Conservation (phyloP, 2,888 invertebrate genomes). For the Choristoneura rosaceana region DNA sequence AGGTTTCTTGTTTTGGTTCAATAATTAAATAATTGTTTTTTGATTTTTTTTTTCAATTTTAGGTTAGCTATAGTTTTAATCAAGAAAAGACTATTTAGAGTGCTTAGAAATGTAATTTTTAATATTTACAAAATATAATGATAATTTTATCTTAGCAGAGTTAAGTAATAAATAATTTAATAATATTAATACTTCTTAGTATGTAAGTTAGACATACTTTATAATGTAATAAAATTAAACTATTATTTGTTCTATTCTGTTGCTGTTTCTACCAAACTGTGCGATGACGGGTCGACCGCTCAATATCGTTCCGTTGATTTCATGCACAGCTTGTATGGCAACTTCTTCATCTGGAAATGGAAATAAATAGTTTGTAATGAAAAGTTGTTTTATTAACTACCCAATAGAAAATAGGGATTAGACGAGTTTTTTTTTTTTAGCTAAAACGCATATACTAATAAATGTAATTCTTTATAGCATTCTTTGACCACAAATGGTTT, state of each 20-base stretch:
- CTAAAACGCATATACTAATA: no score
- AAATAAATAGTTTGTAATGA: constrained; percentile 31
- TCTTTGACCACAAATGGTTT: no score
- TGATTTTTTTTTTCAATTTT: not conserved
- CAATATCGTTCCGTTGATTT: constrained; percentile 81
- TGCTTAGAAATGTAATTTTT: constrained; percentile 36
- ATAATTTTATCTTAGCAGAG: constrained; percentile 27
- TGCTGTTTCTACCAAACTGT: constrained; percentile 69
- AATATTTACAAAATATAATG: constrained; percentile 39
- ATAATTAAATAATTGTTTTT: no score
- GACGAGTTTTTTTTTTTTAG: no score
- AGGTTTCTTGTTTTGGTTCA: no score
- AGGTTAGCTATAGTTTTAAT: not conserved
- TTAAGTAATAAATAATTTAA: constrained; percentile 43
- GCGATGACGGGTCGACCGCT: constrained; percentile 81
- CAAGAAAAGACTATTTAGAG: constrained; percentile 11
- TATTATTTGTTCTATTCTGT: constrained; percentile 54
- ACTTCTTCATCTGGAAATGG: constrained; percentile 71
- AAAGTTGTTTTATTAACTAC: not conserved
- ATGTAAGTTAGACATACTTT: constrained; percentile 35
- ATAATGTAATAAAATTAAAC: constrained; percentile 17
- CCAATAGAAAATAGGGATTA: no score
- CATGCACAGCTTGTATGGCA: constrained; percentile 78
- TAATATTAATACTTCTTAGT: constrained; percentile 35
- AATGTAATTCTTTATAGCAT: no score